A percentile compares a stretch with the other conserved stretches of the same genome.
These are phyloP conservation scores for Caenorhabditis elegans DNA, from an alignment of 1,140 invertebrate species.

Conservation along the genomic window DNA sequence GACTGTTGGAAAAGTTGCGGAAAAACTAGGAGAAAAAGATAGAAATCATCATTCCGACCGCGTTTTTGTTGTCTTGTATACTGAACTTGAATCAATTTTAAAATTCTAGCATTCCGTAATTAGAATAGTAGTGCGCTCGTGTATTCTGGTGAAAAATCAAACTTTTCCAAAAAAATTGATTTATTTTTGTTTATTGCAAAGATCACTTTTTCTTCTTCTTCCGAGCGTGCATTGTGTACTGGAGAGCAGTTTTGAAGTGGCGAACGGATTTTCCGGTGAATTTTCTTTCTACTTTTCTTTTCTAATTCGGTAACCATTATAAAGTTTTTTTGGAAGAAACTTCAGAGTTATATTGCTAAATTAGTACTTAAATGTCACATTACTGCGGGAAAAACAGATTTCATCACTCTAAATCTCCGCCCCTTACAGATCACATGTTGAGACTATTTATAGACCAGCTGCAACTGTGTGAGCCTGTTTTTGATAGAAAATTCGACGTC, in stretches of 20 bases:
- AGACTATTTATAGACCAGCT: neutral
- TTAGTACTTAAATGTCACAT: no score
- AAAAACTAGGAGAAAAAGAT: neutral
- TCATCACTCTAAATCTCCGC: neutral
- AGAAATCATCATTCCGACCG: neutral
- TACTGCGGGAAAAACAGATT: neutral
- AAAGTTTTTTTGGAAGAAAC: no score
- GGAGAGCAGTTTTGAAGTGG: no score
- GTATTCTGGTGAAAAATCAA: no score
- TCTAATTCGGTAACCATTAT: no score
- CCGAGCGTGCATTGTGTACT: no score
- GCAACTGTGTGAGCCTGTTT: constrained; percentile 3
- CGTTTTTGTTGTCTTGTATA: neutral
- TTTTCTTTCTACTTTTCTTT: no score
- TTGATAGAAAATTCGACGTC: neutral
- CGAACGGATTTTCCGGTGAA: no score
- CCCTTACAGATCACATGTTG: neutral
- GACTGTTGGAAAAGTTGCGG: neutral
- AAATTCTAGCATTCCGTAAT: no score
- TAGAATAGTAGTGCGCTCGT: no score
- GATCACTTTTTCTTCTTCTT: neutral
- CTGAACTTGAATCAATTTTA: neutral
- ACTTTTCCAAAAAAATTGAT: no score
- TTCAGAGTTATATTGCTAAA: no score
- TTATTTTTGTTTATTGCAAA: neutral